A percentile compares a stretch with the other conserved stretches of the same genome.
Conservation (phyloP, 1,140 invertebrate genomes). For the Pseudomyrmex cubaensis region DNA sequence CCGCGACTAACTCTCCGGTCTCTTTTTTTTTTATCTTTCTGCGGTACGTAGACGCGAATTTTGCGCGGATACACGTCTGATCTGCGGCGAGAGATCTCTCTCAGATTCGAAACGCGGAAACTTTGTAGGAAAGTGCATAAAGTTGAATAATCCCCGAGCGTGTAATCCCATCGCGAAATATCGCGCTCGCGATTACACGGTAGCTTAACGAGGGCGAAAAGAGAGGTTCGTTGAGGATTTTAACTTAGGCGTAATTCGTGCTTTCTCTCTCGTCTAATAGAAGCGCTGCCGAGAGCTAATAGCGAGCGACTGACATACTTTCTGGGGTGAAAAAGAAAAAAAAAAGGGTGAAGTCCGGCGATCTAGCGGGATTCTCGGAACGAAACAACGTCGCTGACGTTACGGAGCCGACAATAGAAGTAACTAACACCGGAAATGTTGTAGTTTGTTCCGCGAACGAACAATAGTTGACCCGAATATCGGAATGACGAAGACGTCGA, state of each 20-base stretch:
- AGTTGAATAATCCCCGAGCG: slow-evolving; percentile 24
- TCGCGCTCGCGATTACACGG: slow-evolving; percentile 12
- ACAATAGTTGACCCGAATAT: slow-evolving; percentile 75
- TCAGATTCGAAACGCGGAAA: too few relatives aligned
- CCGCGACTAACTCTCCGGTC: too few relatives aligned
- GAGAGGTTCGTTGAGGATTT: slow-evolving; percentile 51
- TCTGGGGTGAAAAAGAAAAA: slow-evolving; percentile 11
- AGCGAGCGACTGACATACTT: slow-evolving; percentile 65
- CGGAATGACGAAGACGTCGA: slow-evolving; percentile 63
- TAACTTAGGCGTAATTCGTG: slow-evolving; percentile 57
- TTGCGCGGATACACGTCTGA: too few relatives aligned
- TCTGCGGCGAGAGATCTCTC: too few relatives aligned
- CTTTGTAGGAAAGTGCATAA: neutral
- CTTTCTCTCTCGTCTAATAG: slow-evolving; percentile 61
- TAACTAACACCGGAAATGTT: slow-evolving; percentile 69
- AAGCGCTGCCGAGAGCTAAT: slow-evolving; percentile 34
- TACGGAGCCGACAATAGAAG: slow-evolving; percentile 22
- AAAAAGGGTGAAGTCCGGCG: too few relatives aligned
- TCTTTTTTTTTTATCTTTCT: too few relatives aligned
- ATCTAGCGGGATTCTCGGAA: slow-evolving; percentile 20
- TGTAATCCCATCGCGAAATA: slow-evolving; percentile 1
- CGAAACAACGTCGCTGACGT: slow-evolving; percentile 12
- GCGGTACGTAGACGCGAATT: too few relatives aligned
- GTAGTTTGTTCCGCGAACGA: slow-evolving; percentile 68
- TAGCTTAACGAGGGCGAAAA: slow-evolving; percentile 23